These are phyloP conservation scores for Origma solitaria DNA, from an alignment of 2,113 vertebrate species.

Conservation along the genomic window DNA sequence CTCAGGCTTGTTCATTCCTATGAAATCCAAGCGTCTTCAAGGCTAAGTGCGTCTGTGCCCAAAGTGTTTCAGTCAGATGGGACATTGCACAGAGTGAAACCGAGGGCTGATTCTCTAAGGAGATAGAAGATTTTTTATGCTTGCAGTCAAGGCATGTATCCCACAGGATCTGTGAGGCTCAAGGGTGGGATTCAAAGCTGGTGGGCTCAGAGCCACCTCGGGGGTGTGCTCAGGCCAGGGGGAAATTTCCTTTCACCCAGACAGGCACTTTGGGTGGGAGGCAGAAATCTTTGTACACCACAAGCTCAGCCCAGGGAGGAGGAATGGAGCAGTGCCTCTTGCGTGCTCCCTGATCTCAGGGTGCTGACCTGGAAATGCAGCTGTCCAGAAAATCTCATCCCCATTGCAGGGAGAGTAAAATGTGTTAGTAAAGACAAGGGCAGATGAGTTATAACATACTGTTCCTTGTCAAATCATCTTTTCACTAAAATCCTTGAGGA, in stretches of 20 bases:
- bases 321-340: not conserved
- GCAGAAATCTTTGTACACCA: not conserved
- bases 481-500: not conserved
- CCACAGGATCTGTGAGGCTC: not conserved
- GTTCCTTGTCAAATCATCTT: not conserved
- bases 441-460: not conserved
- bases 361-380: not conserved
- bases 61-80: not conserved
- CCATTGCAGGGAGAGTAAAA: not conserved
- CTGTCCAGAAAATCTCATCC: not conserved
- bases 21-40: not conserved
- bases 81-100: not conserved
- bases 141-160: not conserved
- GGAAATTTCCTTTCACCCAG: not conserved
- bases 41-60: not conserved
- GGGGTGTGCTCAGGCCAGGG: not conserved
- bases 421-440: not conserved
- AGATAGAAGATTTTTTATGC: not conserved
- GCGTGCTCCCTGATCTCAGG: not conserved
- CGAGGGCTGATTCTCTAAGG: not conserved
- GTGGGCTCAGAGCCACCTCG: not conserved
- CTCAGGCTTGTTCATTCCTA: not conserved
- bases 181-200: not conserved
- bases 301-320: not conserved
- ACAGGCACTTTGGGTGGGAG: not conserved